Conservation (phyloP, 2,888 invertebrate genomes). For the Subacronicta megacephala region DNA sequence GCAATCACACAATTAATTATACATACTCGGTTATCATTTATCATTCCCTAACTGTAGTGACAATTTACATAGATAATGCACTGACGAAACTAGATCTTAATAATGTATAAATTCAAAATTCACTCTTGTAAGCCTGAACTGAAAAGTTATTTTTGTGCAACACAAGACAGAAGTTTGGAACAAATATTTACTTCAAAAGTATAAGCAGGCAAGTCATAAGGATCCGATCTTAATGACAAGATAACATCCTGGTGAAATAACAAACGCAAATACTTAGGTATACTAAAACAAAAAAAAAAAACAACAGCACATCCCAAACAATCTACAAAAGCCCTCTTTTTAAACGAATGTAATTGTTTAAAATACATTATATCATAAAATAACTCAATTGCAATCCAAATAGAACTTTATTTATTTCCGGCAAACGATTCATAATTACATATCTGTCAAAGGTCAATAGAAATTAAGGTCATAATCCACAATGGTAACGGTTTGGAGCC, state of each 20-base stretch:
- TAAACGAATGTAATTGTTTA: too few species aligned
- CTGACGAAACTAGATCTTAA: constrained; percentile 14
- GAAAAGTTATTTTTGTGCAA: too few species aligned
- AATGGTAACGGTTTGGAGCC: constrained; percentile 63
- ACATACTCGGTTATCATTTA: constrained; percentile 26
- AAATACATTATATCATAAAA: not conserved
- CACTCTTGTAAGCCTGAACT: too few species aligned
- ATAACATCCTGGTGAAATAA: too few species aligned
- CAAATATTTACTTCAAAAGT: too few species aligned
- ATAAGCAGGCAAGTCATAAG: too few species aligned
- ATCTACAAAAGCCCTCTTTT: too few species aligned
- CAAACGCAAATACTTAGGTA: too few species aligned
- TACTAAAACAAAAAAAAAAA: too few species aligned
- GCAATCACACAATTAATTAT: constrained; percentile 36
- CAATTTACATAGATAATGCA: constrained; percentile 34
- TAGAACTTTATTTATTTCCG: constrained; percentile 45
- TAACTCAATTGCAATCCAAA: constrained; percentile 18
- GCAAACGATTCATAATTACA: constrained; percentile 59
- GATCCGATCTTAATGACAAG: too few species aligned
- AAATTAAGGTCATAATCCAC: constrained; percentile 71
- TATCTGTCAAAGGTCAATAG: constrained; percentile 65
- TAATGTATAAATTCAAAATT: constrained; percentile 2
- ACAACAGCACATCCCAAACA: not conserved
- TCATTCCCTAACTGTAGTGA: constrained; percentile 7
- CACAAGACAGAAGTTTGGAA: not conserved